phyloP scores from a whole-genome alignment of 2,113 vertebrate species.

The Crotalus horridus region DNA sequence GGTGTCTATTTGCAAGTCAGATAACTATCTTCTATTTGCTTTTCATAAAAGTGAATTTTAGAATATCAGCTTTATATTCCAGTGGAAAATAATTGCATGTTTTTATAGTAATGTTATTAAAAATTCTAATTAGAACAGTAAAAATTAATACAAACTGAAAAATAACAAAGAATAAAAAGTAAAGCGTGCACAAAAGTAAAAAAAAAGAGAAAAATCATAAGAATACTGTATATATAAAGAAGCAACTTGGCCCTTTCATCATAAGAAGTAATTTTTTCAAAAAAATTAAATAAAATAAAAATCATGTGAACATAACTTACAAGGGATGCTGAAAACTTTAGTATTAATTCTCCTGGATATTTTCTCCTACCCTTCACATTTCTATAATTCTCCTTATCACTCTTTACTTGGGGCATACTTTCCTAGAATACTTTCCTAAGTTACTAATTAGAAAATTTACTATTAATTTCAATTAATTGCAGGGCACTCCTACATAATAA shows the following conservation, averaged over 20 bases:
- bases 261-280: neutral
- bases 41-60: slow-evolving; percentile 43
- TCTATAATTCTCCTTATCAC: neutral
- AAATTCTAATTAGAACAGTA: neutral
- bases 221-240: neutral
- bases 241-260: neutral
- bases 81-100: slow-evolving; percentile 27
- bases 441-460: neutral
- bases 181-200: neutral
- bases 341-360: slow-evolving; percentile 27
- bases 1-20: slow-evolving; percentile 36
- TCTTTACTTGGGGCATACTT: neutral
- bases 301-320: neutral
- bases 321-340: slow-evolving; percentile 16
- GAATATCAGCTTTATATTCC: slow-evolving; percentile 22
- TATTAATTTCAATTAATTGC: neutral
- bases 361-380: neutral
- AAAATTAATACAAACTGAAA: neutral
- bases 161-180: neutral
- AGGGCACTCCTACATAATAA: neutral
- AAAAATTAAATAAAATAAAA: neutral
- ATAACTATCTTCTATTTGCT: slow-evolving; percentile 36
- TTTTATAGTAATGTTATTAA: slow-evolving; percentile 28
- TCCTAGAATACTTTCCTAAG: neutral
- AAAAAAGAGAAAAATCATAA: neutral